Conservation (phyloP, 2,888 invertebrate species). For the Eudasyphora cyanicolor region DNA sequence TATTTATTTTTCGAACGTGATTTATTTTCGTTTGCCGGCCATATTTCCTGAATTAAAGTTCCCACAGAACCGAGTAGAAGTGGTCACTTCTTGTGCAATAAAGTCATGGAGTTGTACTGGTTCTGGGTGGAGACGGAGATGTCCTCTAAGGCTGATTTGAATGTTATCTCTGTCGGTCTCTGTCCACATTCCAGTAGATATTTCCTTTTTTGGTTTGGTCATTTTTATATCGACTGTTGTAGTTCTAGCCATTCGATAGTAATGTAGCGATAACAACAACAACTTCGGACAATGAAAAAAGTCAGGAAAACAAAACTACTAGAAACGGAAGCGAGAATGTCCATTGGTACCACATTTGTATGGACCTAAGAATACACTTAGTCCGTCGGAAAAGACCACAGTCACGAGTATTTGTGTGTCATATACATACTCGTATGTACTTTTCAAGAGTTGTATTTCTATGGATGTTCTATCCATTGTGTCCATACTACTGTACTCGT, state of each 20-base stretch:
- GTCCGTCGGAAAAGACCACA: constrained; percentile 6
- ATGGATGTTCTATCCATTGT: not conserved
- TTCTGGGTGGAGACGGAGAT: constrained; percentile 26
- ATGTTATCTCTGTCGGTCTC: constrained; percentile 40
- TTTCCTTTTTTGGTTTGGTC: constrained; percentile 30
- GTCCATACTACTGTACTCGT: too few relatives aligned
- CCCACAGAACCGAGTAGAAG: not conserved
- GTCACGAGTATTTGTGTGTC: not conserved
- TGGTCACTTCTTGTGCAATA: constrained; percentile 1
- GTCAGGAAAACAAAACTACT: constrained; percentile 32
- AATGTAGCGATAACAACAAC: constrained; percentile 39
- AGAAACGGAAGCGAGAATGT: constrained; percentile 45
- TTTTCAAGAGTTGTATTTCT: not conserved
- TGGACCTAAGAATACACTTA: constrained; percentile 18
- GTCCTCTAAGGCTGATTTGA: constrained; percentile 36
- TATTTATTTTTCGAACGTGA: too few relatives aligned
- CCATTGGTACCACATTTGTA: constrained; percentile 38
- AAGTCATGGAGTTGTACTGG: not conserved
- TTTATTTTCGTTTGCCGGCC: too few relatives aligned
- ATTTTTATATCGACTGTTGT: constrained; percentile 34
- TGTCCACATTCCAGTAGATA: not conserved
- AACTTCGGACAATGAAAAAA: too few relatives aligned
- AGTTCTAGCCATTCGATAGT: constrained; percentile 49
- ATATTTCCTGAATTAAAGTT: not conserved
- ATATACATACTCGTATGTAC: constrained; percentile 12